Evolutionary conservation across 2,888 invertebrate genomes (phyloP).

Genomic region (Tigriopus californicus): DNA sequence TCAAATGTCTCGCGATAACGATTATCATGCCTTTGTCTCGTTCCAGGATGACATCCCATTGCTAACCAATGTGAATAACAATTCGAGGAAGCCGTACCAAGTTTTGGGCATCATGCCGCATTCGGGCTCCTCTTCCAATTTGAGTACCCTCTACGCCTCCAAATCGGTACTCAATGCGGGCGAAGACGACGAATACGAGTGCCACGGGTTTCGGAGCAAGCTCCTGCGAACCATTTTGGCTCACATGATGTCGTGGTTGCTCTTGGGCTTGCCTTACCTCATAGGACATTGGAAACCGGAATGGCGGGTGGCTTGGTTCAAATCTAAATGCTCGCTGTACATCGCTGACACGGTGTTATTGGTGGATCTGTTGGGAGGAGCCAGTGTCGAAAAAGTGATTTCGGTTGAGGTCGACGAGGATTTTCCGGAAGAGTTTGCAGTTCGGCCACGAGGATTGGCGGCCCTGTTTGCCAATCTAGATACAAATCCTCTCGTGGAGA

Average conservation of each 20-base stretch:
- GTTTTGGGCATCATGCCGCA: too few species aligned
- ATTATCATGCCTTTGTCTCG: too few species aligned
- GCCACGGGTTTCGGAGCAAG: neutral
- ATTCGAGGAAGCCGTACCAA: too few species aligned
- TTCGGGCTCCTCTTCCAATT: too few species aligned
- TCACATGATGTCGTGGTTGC: neutral
- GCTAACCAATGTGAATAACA: too few species aligned
- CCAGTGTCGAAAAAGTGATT: neutral
- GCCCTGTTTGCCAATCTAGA: neutral
- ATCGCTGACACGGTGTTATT: neutral
- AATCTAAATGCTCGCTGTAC: neutral
- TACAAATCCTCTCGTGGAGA: neutral
- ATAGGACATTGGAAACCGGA: constrained; percentile 2
- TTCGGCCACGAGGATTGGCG: neutral
- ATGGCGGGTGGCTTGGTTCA: neutral
- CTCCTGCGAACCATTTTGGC: neutral
- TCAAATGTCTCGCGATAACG: too few species aligned
- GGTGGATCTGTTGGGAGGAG: neutral
- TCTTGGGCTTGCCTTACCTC: constrained; percentile 6
- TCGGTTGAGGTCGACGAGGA: neutral
- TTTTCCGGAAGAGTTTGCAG: neutral
- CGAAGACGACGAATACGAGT: neutral
- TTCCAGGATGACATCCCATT: too few species aligned
- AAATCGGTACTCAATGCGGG: neutral
- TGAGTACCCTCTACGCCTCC: neutral